Evolutionary conservation across 2,113 vertebrate species (phyloP).

Genomic region (Clarias gariepinus): DNA sequence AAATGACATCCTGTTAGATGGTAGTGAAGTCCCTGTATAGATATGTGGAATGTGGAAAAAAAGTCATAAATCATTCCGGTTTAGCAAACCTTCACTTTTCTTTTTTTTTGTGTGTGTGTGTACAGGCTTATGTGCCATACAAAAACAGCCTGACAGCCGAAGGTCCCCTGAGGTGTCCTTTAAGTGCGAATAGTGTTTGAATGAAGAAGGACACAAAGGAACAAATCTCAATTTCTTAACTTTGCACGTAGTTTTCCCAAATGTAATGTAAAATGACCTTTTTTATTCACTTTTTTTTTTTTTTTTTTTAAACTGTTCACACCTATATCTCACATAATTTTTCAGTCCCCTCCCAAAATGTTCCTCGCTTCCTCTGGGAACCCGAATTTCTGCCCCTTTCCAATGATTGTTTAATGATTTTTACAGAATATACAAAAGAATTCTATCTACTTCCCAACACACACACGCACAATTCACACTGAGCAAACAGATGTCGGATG

Average conservation of each 20-base stretch:
- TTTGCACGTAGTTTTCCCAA: neutral
- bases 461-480: slow-evolving; percentile 34
- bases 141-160: neutral
- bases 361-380: slow-evolving; percentile 61
- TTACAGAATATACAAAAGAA: slow-evolving; percentile 51
- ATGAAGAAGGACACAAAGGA: neutral
- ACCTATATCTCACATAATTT: slow-evolving; percentile 43
- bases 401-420: slow-evolving; percentile 58
- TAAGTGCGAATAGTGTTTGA: neutral
- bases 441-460: slow-evolving; percentile 43
- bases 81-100: neutral
- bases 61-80: neutral
- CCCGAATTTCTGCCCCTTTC: slow-evolving; percentile 51
- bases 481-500: slow-evolving; percentile 42
- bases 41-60: neutral
- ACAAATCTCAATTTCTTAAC: neutral
- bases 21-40: neutral
- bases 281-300: neutral
- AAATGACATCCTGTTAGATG: neutral
- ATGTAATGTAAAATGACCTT: neutral
- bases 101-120: neutral
- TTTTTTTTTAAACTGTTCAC: slow-evolving; percentile 44
- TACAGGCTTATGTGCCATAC: neutral
- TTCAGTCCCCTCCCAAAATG: slow-evolving; percentile 21
- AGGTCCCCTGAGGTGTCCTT: neutral